Evolutionary conservation across 2,113 vertebrate species (phyloP).

Genomic region (Erythrolamprus reginae): DNA sequence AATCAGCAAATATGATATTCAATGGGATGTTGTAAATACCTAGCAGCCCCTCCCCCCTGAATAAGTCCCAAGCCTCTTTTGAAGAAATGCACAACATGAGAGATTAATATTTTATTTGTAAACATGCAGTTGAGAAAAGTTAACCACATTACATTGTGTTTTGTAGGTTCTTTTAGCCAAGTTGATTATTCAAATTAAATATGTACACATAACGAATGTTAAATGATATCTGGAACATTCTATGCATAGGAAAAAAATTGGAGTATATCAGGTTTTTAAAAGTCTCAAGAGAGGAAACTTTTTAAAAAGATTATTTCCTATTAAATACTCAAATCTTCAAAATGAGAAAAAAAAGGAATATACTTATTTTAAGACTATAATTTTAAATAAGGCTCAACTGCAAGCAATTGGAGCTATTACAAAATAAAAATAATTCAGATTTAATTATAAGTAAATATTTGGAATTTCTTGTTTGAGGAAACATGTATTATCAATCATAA

Average conservation of each 20-base stretch:
- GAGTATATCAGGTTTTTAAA: background rate
- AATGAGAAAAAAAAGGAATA: background rate
- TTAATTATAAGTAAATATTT: too few relatives aligned
- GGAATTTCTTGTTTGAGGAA: background rate
- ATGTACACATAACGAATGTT: background rate
- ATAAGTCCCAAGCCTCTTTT: background rate
- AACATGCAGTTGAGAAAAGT: slow-evolving; percentile 37
- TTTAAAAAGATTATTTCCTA: background rate
- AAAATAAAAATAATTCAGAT: background rate
- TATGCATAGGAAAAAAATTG: background rate
- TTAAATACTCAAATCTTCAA: background rate
- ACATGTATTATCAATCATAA: background rate
- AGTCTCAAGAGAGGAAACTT: background rate
- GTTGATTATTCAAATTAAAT: background rate
- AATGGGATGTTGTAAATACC: background rate
- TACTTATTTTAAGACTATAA: background rate
- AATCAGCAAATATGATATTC: background rate
- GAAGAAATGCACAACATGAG: slow-evolving; percentile 30
- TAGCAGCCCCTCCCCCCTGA: background rate
- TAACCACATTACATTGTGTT: slow-evolving; percentile 31
- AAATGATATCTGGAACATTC: background rate
- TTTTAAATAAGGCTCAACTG: background rate
- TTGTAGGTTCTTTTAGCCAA: slow-evolving; percentile 19
- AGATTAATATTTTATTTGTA: slow-evolving; percentile 57
- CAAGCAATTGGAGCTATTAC: background rate